Percentiles rank a stretch among this genome's conserved stretches.
phyloP scores from a whole-genome alignment of 2,113 vertebrate genomes.

The Dendrocopos noguchii region DNA sequence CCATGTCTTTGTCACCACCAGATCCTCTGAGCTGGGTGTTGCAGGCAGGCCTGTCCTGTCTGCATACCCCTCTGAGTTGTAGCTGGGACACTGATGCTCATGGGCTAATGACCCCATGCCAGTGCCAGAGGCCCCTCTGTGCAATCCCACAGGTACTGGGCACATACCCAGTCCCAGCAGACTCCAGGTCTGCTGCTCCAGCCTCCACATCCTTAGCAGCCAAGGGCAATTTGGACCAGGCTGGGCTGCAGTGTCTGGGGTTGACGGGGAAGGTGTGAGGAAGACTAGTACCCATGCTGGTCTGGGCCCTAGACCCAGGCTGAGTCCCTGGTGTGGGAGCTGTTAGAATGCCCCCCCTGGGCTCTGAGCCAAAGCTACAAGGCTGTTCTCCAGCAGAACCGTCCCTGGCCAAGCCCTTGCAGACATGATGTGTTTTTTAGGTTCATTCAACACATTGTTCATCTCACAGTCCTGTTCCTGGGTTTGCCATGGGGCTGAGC shows the following conservation, averaged over 20 bases:
- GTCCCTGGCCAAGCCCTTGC: background rate
- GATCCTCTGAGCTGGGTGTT: background rate
- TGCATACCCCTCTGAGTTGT: rapidly evolving
- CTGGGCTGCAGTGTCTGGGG: background rate
- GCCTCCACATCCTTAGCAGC: background rate
- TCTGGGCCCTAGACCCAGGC: background rate
- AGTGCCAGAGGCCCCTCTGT: background rate
- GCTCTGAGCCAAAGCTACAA: background rate
- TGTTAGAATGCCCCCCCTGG: background rate
- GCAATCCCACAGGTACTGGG: background rate
- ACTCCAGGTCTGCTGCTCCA: background rate
- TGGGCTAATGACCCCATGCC: background rate
- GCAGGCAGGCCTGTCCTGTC: background rate
- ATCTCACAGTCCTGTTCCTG: constrained; percentile 4
- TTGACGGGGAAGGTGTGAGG: background rate
- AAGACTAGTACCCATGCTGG: background rate
- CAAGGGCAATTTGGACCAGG: background rate
- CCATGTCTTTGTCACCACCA: background rate
- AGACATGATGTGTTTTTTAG: constrained; percentile 10
- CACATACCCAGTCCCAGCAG: background rate
- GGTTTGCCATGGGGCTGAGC: constrained; percentile 6
- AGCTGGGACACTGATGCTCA: background rate
- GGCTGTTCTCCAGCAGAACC: background rate
- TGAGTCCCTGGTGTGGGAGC: background rate
- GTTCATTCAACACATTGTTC: background rate